Evolutionary conservation across 2,113 vertebrate genomes (phyloP), one percentile per base, ranked within the genome.

Genomic region (Ceyx melanurus): DNA sequence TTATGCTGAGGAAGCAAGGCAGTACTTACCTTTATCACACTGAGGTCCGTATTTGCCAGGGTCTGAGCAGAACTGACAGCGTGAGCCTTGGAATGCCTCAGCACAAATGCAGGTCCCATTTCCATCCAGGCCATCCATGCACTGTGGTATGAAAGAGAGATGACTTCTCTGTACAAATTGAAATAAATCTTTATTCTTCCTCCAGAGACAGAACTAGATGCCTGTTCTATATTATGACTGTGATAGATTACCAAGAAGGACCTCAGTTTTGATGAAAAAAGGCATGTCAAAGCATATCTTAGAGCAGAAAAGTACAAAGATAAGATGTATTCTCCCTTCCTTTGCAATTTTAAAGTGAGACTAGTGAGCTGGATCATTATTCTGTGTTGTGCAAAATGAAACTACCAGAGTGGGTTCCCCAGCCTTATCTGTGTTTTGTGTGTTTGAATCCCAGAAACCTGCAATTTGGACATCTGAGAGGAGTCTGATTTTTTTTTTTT

Each of bases 41-140:
- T 26, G 97, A 45, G 97, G 97, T 56, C 99, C 99, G 0, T 98
- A 98, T 95, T 97, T 98, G 61, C 96, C 92, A 42, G 97, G 88
- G 56, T 98, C 93, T 4, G 97, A 95, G 94, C 99, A 99, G 94
- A 98, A 98, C 72, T 99, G 98, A 86, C 99, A 99, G 6, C 9
- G 97, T 2, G 97, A 98, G 20, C 99, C 99, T 21, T 93, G 94
- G 94, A 98, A 99, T 66, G 97, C 98, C 5, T 83, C 57, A 20
- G 97, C 76, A 82, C 99, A 99, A 51, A 96, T 2, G 56, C 99
- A 99, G 0, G 97, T 98, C 4, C 99, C 99, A 0, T 98, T 99
- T 85, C 98, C 99, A 11, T 65, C 33, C 4, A 98, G 88, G 5
- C 99, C 98, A 1, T 99, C 99, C 16, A 73, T 18, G 20, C 98